These are phyloP conservation scores for Zoanthus solanderi DNA, from an alignment of 92 coral and sea anemone species.

Conservation along the genomic window DNA sequence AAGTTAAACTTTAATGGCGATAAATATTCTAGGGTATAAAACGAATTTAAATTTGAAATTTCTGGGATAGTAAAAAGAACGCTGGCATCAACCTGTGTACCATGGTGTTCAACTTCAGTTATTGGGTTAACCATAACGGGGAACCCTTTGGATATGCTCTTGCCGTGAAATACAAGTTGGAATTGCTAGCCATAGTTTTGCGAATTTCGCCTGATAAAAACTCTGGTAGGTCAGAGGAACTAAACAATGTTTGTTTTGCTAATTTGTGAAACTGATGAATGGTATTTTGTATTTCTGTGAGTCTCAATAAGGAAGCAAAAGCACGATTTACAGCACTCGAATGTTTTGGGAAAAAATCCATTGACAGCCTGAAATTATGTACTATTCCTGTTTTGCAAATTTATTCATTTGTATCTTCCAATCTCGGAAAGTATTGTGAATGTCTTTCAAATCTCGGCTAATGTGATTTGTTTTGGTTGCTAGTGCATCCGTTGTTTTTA, in stretches of 20 bases:
- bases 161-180: background rate
- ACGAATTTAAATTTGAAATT: background rate
- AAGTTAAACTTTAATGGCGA: slow-evolving; percentile 37
- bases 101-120: slow-evolving; percentile 18
- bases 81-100: background rate
- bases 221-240: background rate
- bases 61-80: slow-evolving; percentile 22
- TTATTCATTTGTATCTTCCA: background rate
- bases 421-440: background rate
- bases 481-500: slow-evolving; percentile 42
- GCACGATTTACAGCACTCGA: background rate
- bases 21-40: slow-evolving; percentile 18
- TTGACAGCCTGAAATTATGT: background rate
- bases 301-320: background rate
- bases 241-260: background rate
- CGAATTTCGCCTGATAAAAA: background rate
- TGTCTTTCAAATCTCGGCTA: background rate
- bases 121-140: slow-evolving; percentile 22
- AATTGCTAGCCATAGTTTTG: background rate
- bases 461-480: slow-evolving; percentile 46
- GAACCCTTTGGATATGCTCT: background rate
- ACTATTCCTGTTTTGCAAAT: background rate
- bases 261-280: background rate
- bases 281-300: slow-evolving; percentile 18
- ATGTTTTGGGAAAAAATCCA: background rate